These are phyloP conservation scores for Silurus aristotelis DNA, from an alignment of 2,797 vertebrate genomes.

Conservation along the genomic window DNA sequence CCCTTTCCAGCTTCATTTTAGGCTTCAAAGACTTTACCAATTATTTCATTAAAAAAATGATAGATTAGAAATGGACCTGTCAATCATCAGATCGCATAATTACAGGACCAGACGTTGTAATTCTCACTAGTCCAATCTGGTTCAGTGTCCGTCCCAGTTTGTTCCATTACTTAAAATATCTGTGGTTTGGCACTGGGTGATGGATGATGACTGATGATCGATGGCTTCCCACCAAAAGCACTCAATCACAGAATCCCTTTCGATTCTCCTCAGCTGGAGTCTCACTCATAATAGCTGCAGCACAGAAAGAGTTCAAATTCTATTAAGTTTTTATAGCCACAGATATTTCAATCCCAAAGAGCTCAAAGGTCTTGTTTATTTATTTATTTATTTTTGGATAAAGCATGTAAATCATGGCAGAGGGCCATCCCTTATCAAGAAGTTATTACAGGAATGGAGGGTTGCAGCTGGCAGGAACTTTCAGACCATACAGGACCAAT, in stretches of 20 bases:
- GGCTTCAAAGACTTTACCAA: not conserved
- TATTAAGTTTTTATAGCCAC: constrained; percentile 40
- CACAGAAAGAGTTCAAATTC: constrained; percentile 20
- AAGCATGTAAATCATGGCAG: constrained; percentile 35
- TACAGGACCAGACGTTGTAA: not conserved
- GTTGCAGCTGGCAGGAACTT: not conserved
- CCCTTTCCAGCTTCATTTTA: not conserved
- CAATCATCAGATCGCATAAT: not conserved
- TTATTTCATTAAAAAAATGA: not conserved
- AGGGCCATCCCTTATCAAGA: constrained; percentile 26
- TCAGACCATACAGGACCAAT: not conserved
- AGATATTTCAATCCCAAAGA: constrained; percentile 33
- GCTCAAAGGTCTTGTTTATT: not conserved
- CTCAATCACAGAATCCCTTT: constrained; percentile 36
- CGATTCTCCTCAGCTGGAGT: constrained; percentile 33
- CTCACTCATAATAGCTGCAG: constrained; percentile 26
- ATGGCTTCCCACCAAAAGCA: constrained; percentile 39
- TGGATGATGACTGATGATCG: constrained; percentile 28
- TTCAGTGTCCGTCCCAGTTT: constrained; percentile 11
- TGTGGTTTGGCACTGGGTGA: constrained; percentile 3
- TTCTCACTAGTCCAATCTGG: not conserved
- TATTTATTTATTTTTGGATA: not conserved
- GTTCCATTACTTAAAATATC: constrained; percentile 11
- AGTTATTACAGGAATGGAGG: not conserved
- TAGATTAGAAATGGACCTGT: not conserved